Conservation (phyloP, 64 coral and sea anemone genomes). For the Acropora yongei region DNA sequence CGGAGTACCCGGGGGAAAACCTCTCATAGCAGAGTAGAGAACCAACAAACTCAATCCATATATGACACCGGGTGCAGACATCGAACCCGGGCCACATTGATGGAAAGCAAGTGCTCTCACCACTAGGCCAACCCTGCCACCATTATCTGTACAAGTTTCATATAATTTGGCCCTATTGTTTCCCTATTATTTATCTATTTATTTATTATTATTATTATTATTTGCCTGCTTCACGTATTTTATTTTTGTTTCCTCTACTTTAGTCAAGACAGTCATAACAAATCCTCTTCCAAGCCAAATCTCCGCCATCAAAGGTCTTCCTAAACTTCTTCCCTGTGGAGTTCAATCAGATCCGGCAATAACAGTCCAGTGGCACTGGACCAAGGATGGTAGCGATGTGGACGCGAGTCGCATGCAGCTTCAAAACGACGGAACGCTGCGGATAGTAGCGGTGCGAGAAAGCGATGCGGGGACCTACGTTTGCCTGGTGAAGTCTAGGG, state of each 20-base stretch:
- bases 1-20: too few relatives aligned
- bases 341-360: constrained; percentile 63
- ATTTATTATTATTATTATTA: not conserved
- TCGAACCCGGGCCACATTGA: too few relatives aligned
- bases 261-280: constrained; percentile 78
- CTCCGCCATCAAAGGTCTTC: constrained; percentile 70
- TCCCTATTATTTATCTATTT: too few relatives aligned
- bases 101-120: too few relatives aligned
- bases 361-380: constrained; percentile 71
- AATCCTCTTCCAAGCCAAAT: constrained; percentile 73
- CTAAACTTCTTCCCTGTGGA: constrained; percentile 49
- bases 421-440: constrained; percentile 74
- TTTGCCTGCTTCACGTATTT: not conserved
- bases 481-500: constrained; percentile 71
- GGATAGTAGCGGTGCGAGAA: constrained; percentile 63
- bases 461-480: constrained; percentile 79
- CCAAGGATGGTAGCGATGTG: constrained; percentile 68
- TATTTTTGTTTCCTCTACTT: not conserved
- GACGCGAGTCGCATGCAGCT: constrained; percentile 61
- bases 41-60: too few relatives aligned
- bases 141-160: too few relatives aligned
- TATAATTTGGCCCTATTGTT: too few relatives aligned
- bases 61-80: too few relatives aligned
- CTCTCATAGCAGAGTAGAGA: too few relatives aligned
- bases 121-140: too few relatives aligned